Evolutionary conservation across 2,888 invertebrate genomes (phyloP).

Genomic region (Oxytorus armatus): DNA sequence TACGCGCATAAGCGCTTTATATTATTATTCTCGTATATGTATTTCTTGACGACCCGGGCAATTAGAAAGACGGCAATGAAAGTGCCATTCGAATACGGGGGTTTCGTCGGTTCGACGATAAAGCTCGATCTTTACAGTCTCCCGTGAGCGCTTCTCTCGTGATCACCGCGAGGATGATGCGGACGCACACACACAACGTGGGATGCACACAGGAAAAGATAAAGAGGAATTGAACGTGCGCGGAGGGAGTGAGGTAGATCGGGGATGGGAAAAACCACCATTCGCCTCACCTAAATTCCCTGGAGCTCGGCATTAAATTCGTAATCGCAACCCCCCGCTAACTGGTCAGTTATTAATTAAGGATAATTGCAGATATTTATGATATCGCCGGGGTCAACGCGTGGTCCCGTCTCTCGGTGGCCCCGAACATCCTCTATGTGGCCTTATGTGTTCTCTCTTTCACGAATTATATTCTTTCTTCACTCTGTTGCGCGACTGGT

Average conservation of each 20-base stretch:
- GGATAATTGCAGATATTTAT: slow-evolving; percentile 81
- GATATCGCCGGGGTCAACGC: slow-evolving; percentile 75
- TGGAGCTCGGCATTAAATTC: slow-evolving; percentile 76
- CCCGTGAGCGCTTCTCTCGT: slow-evolving; percentile 29
- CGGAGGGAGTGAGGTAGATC: slow-evolving; percentile 20
- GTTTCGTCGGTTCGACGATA: slow-evolving; percentile 78
- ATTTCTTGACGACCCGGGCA: slow-evolving; percentile 79
- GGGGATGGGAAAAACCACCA: slow-evolving; percentile 25
- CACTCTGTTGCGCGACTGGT: neutral
- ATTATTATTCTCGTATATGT: slow-evolving; percentile 62
- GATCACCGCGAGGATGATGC: slow-evolving; percentile 16
- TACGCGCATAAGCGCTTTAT: slow-evolving; percentile 38
- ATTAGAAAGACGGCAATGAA: slow-evolving; percentile 83
- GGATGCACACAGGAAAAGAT: slow-evolving; percentile 24
- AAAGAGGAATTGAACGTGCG: slow-evolving; percentile 38
- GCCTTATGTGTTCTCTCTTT: neutral
- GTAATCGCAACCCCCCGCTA: slow-evolving; percentile 74
- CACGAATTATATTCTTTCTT: neutral
- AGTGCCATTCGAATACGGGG: slow-evolving; percentile 80
- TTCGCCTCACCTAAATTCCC: slow-evolving; percentile 79
- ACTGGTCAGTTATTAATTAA: slow-evolving; percentile 81
- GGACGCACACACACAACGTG: neutral
- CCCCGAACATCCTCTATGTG: slow-evolving; percentile 1
- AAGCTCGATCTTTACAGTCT: slow-evolving; percentile 79
- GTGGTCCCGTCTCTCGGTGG: slow-evolving; percentile 47